These are phyloP conservation scores for Physocephala rufipes DNA, from an alignment of 2,888 invertebrate genomes.

Conservation along the genomic window DNA sequence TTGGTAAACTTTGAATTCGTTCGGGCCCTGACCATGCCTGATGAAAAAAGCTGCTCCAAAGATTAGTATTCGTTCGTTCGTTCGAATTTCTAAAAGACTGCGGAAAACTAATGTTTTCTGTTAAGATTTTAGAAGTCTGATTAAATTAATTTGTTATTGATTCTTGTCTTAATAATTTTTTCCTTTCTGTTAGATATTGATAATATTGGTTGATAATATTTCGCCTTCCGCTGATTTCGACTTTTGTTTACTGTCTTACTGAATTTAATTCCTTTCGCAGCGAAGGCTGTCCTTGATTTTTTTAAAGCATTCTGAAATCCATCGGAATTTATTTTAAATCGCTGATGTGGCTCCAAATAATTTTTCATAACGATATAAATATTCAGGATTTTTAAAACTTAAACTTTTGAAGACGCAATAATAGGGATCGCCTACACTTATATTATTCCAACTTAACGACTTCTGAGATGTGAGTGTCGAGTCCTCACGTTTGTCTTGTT, in stretches of 20 bases:
- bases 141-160: too few relatives aligned
- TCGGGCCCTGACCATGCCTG: constrained; percentile 62
- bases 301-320: constrained; percentile 47
- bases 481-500: background rate
- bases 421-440: constrained; percentile 45
- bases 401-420: constrained; percentile 45
- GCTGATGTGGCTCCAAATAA: constrained; percentile 54
- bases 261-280: constrained; percentile 57
- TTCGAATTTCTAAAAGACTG: background rate
- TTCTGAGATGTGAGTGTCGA: constrained; percentile 41
- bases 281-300: constrained; percentile 48
- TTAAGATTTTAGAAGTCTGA: constrained; percentile 32
- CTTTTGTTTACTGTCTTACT: constrained; percentile 49
- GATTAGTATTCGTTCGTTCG: constrained; percentile 50
- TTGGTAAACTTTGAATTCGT: constrained; percentile 72
- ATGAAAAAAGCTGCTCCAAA: constrained; percentile 42
- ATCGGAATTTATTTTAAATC: constrained; percentile 61
- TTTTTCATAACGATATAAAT: constrained; percentile 25
- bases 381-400: constrained; percentile 48
- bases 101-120: constrained; percentile 40
- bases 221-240: background rate
- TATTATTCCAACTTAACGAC: constrained; percentile 55
- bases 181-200: too few relatives aligned
- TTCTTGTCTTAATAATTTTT: too few relatives aligned
- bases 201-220: too few relatives aligned